These are phyloP conservation scores for Scaptodrosophila latifasciaeformis DNA, from an alignment of 2,888 invertebrate genomes.

Conservation along the genomic window DNA sequence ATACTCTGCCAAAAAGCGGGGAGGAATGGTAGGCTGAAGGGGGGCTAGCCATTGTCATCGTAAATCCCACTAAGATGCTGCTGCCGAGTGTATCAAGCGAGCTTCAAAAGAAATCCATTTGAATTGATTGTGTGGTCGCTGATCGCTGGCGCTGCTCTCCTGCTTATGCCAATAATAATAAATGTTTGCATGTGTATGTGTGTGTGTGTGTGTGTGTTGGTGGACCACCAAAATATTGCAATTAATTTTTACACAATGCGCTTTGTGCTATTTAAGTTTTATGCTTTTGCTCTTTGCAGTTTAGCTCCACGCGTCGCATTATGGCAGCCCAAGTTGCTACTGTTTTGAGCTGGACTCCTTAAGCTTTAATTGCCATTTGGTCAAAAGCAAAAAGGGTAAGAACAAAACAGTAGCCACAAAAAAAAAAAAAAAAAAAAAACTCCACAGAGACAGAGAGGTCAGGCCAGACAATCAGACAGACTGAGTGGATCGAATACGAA, in stretches of 20 bases:
- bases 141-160: constrained; percentile 11
- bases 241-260: constrained; percentile 69
- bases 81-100: constrained; percentile 11
- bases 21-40: no score
- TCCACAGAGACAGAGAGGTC: no score
- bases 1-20: no score
- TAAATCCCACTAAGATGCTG: no score
- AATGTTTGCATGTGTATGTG: constrained; percentile 6
- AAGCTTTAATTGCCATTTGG: constrained; percentile 34
- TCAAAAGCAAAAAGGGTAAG: no score
- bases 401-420: constrained; percentile 31
- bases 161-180: no score
- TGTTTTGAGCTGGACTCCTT: neutral
- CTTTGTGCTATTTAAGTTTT: constrained; percentile 54
- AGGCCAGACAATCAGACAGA: no score
- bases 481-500: neutral
- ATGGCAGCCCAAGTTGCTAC: constrained; percentile 27
- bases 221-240: constrained; percentile 71
- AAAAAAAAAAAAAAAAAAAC: constrained; percentile 4
- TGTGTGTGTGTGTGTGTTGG: constrained; percentile 15
- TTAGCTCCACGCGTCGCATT: constrained; percentile 24
- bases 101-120: constrained; percentile 56
- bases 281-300: neutral
- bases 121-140: constrained; percentile 53
- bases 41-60: constrained; percentile 38